Conservation (phyloP, 2,797 vertebrate genomes). For the Ibycter americanus region DNA sequence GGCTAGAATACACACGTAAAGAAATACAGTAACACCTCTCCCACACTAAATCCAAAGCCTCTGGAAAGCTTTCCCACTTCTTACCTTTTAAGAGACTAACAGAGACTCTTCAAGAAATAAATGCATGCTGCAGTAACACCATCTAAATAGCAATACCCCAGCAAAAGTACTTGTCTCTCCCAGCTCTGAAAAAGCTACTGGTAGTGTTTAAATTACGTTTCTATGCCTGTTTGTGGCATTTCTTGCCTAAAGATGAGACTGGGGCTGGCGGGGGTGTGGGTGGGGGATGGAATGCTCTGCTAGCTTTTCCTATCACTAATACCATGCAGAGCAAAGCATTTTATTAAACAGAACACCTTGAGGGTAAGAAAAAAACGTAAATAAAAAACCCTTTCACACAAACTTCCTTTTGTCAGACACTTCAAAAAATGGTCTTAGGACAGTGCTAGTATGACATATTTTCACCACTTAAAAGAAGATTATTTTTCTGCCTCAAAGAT, state of each 20-base stretch:
- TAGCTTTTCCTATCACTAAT: neutral
- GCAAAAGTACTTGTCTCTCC: neutral
- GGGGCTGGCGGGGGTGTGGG: too few relatives aligned
- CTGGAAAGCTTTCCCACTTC: neutral
- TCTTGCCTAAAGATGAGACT: neutral
- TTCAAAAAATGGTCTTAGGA: neutral
- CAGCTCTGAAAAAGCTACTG: neutral
- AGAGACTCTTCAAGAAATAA: neutral
- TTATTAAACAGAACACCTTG: neutral
- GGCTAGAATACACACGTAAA: neutral
- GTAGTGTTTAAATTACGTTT: neutral
- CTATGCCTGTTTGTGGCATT: neutral
- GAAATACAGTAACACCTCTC: neutral
- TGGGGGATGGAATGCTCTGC: rapidly evolving
- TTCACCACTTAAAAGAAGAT: neutral
- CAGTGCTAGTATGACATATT: neutral
- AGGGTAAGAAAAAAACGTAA: neutral
- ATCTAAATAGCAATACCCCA: neutral
- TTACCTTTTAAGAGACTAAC: neutral
- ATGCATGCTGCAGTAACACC: neutral
- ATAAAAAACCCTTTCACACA: neutral
- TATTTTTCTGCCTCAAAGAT: neutral
- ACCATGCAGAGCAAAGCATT: neutral
- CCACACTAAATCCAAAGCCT: neutral
- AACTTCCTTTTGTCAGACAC: neutral